These are phyloP conservation scores for Nestor notabilis DNA, from an alignment of 2,113 vertebrate species.

Conservation along the genomic window DNA sequence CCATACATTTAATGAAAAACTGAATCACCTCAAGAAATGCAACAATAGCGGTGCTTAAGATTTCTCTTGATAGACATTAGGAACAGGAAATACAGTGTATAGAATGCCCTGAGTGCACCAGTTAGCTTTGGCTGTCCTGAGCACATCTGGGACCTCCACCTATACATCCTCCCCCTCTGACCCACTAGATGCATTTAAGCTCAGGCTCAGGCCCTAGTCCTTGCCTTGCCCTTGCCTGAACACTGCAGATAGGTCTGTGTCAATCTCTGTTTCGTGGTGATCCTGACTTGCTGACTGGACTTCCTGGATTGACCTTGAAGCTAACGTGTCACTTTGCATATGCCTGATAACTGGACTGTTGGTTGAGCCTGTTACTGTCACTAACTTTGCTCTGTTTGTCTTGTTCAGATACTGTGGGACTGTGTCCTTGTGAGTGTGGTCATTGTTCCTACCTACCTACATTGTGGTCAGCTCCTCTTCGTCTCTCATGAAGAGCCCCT, in stretches of 20 bases:
- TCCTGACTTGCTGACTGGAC: background rate
- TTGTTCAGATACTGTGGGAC: background rate
- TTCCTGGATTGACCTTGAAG: background rate
- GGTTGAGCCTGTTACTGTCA: background rate
- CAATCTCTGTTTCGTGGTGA: background rate
- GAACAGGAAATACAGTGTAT: background rate
- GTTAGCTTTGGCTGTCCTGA: background rate
- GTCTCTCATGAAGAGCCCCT: background rate
- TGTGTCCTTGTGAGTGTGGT: background rate
- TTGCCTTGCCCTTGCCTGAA: background rate
- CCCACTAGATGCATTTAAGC: background rate
- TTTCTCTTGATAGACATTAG: background rate
- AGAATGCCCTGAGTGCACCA: background rate
- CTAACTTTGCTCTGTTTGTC: background rate
- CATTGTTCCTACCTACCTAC: background rate
- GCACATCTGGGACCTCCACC: background rate
- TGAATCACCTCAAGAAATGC: background rate
- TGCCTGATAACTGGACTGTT: background rate
- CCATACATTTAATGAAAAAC: background rate
- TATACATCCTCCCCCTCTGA: background rate
- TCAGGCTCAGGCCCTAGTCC: background rate
- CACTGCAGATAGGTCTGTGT: background rate
- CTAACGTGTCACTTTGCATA: background rate
- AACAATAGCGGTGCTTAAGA: background rate
- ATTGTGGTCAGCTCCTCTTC: background rate